Evolutionary conservation across 2,113 vertebrate genomes (phyloP), one percentile per base, ranked within the genome.

Genomic region (Thomomys bottae): DNA sequence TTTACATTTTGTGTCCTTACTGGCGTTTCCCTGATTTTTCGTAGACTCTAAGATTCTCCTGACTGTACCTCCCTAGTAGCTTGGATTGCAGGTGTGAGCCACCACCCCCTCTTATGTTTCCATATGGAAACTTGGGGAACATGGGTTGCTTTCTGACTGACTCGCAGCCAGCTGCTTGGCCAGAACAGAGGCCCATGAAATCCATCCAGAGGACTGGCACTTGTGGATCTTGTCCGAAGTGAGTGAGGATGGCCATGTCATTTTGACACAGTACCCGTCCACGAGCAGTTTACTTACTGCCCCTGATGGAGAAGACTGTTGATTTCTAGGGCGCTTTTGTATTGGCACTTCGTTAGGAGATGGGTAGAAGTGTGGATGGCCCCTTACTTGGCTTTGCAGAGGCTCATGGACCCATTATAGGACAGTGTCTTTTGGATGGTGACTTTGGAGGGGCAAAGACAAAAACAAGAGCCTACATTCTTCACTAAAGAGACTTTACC

Each of bases 351-450:
- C 18, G 49, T 17, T 17, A 15, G 49, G 49, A 54, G 18, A 15
- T 54, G 49, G 49, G 49, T 2, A 54, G 21, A 64, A n/a, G 21
- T 11, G 8, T 32, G 7, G 17, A 20, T 17, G 23, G 38, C 20
- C 8, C 8, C 40, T 54, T 59, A 7, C n/a, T 3, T 14, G 49
- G 28, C 24, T 0, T 3, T 5, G 14, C 12, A 6, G 6, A 10
- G 10, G 1, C 18, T 76, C 24, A 5, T 8, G 24, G 30, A 78
- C 36, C 0, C 32, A 10, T 70, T 24, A 12, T 3, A 59, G 15
- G 0, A 73, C 32, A 17, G 21, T 12, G 6, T 6, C 12, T 14
- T 28, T 30, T 57, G 18, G 20, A 18, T 2, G 20, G 34, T n/a
- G 32, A 10, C 78, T 40, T 14, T 38, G 6, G n/a, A 38, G 63